These are phyloP conservation scores for Poeciliopsis retropinna DNA, from an alignment of 2,113 vertebrate genomes.

Conservation along the genomic window DNA sequence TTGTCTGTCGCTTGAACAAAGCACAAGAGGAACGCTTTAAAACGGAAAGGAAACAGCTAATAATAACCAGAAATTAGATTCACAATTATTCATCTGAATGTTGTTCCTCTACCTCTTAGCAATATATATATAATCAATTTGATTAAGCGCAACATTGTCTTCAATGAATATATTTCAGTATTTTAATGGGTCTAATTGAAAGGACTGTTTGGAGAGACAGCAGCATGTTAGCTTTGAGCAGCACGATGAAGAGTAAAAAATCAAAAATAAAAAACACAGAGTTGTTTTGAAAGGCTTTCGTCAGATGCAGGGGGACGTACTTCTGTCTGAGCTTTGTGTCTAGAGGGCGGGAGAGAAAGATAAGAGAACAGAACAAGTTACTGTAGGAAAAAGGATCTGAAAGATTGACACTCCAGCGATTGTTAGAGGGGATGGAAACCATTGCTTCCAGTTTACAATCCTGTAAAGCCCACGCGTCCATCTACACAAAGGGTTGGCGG, in stretches of 20 bases:
- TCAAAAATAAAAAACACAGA: not conserved
- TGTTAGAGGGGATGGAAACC: not conserved
- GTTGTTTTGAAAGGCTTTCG: not conserved
- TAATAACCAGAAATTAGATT: no score
- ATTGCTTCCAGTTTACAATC: not conserved
- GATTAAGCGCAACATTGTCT: not conserved
- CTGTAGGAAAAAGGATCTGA: not conserved
- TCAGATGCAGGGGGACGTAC: not conserved
- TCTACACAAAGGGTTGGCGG: not conserved
- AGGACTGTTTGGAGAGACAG: no score
- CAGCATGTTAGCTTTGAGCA: no score
- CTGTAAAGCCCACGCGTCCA: not conserved
- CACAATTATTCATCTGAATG: no score
- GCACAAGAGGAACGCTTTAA: not conserved
- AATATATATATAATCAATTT: no score
- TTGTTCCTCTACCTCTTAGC: not conserved
- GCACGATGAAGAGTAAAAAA: not conserved
- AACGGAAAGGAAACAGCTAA: not conserved
- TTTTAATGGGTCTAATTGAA: not conserved
- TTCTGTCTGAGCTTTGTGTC: not conserved
- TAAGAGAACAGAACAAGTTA: not conserved
- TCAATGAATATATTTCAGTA: not conserved
- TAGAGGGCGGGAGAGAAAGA: not conserved
- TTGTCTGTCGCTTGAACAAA: not conserved
- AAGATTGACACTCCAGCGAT: not conserved